Evolutionary conservation across 2,797 vertebrate genomes (phyloP), one percentile per base, ranked within the genome.

Genomic region (Tolypeutes matacus): DNA sequence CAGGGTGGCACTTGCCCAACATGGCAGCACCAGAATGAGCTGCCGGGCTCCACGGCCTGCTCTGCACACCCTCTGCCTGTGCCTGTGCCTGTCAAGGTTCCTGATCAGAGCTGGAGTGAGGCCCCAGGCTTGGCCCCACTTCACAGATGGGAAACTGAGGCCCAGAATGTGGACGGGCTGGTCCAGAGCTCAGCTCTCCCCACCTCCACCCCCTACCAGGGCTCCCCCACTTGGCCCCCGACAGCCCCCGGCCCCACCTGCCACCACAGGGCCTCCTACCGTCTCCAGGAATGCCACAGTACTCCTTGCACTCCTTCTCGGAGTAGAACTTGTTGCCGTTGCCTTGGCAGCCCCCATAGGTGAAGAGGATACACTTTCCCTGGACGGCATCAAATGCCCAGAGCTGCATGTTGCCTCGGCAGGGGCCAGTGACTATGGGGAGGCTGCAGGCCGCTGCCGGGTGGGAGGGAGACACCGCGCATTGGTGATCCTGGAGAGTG

Each of bases 291-390:
- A 96, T 97, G 0, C 99, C 99, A 0, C 99, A 99, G 98, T 99
- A 99, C 97, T 99, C 99, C 72, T 99, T 98, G 97, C 99, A 99
- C 97, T 99, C 99, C 11, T 99, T 99, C 97, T 99, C 99, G 0
- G 98, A 99, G 98, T 99, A 99, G 98, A 99, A 99, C 97, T 99
- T 99, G 98, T 99, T 99, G 7, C 98, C 99, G 0, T 99, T 99
- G 96, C 98, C 98, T 67, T 99, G 98, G 97, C 99, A 99, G 96
- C 98, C 99, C 39, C 98, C 98, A 0, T 98, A 98, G 93, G 31
- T 97, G 98, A 99, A 99, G 0, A 86, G 89, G 87, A 99, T 60
- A 20, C 99, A 99, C 93, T 98, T 98, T 25, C 99, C 99, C 3
- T 51, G 92, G 0, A 29, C 17, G 0, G 98, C 98, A 23, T 99